These are phyloP conservation scores for Stenchaetothrips biformis DNA, from an alignment of 2,888 invertebrate genomes.

Conservation along the genomic window DNA sequence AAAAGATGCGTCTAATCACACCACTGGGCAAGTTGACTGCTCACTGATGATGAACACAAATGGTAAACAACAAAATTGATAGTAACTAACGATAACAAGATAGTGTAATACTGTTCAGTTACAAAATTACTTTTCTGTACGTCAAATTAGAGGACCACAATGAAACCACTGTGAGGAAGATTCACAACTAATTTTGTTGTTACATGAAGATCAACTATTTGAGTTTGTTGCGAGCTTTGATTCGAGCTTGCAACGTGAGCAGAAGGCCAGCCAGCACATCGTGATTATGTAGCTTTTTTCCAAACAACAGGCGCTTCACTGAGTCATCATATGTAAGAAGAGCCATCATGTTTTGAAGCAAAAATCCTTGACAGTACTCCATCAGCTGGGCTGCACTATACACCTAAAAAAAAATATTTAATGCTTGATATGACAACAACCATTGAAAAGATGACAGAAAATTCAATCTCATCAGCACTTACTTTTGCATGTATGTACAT, in stretches of 20 bases:
- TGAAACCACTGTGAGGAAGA: not conserved
- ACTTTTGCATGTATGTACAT: slow-evolving; percentile 92
- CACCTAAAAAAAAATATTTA: slow-evolving; percentile 53
- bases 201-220: not conserved
- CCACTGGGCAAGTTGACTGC: not conserved
- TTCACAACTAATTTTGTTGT: not conserved
- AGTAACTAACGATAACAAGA: not conserved
- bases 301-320: slow-evolving; percentile 79
- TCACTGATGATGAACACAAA: not conserved
- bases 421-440: not conserved
- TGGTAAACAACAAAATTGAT: not conserved
- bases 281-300: slow-evolving; percentile 83
- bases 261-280: slow-evolving; percentile 80
- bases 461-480: slow-evolving; percentile 33
- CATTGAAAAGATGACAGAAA: too few relatives aligned
- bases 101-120: not conserved
- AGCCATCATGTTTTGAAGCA: slow-evolving; percentile 92
- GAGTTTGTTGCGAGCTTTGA: slow-evolving; percentile 52
- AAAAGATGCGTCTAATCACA: not conserved
- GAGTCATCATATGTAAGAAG: slow-evolving; percentile 85
- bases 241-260: slow-evolving; percentile 72
- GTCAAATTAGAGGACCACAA: not conserved
- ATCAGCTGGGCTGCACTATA: slow-evolving; percentile 80
- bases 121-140: not conserved
- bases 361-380: slow-evolving; percentile 85